Percentiles rank a stretch among this genome's conserved stretches.
phyloP scores from a whole-genome alignment of 2,888 invertebrate species.

The Microctonus hyperodae region DNA sequence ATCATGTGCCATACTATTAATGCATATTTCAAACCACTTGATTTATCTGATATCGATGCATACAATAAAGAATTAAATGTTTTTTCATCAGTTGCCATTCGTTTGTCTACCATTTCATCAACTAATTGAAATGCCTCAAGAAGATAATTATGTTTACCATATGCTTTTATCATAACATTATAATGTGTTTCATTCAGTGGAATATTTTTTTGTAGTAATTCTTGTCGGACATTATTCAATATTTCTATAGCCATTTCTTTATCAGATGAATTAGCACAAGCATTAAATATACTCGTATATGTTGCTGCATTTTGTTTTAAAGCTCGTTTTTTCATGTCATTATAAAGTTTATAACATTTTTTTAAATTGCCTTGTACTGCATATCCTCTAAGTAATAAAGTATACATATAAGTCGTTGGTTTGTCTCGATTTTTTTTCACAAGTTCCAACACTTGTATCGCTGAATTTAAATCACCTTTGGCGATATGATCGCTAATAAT shows the following conservation, averaged over 20 bases:
- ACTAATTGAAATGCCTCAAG: constrained; percentile 79
- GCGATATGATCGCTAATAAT: constrained; percentile 74
- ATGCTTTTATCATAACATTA: constrained; percentile 91
- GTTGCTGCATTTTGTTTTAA: constrained; percentile 74
- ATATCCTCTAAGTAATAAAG: constrained; percentile 83
- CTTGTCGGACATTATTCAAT: constrained; percentile 71
- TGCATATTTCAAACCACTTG: constrained; percentile 82
- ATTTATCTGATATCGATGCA: constrained; percentile 81
- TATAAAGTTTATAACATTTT: constrained; percentile 84
- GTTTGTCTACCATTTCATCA: constrained; percentile 81
- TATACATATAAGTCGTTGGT: constrained; percentile 82
- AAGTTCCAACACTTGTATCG: constrained; percentile 83
- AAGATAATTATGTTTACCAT: constrained; percentile 82
- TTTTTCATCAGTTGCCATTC: constrained; percentile 69
- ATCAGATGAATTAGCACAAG: constrained; percentile 83
- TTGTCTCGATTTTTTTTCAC: constrained; percentile 78
- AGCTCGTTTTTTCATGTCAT: constrained; percentile 80
- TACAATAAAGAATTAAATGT: constrained; percentile 84
- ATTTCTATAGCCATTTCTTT: constrained; percentile 71
- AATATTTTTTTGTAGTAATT: constrained; percentile 74
- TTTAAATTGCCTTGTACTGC: constrained; percentile 84
- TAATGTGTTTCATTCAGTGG: constrained; percentile 80
- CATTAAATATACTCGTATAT: constrained; percentile 87
- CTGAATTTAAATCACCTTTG: constrained; percentile 75
- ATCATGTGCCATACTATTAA: constrained; percentile 88